Evolutionary conservation across 2,113 vertebrate species (phyloP), one percentile per base, ranked within the genome.

Genomic region (Thymallus thymallus): DNA sequence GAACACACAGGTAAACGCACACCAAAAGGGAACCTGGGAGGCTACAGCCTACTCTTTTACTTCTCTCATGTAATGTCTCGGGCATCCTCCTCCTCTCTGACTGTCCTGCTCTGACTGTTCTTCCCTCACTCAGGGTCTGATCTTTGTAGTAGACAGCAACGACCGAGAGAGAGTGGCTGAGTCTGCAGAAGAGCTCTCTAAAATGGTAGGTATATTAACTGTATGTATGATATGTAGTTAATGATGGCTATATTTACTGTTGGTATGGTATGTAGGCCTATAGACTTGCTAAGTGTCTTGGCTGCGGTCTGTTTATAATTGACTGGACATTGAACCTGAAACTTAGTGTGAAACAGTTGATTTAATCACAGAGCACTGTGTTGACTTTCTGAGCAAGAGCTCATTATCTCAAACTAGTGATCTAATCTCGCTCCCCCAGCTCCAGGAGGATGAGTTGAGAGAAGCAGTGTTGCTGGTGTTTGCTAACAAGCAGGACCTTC

Each of bases 81-180:
- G n/a, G 3, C 18, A 68, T 14, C n/a, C 1, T 16, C 48, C 16
- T 13, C n/a, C 2, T 14, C 46, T 48, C 14, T 48, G 48, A 51
- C 14, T 51, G 48, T 51, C 3, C 48, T 18, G 13, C 48, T n/a
- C 0, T 71, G 58, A 71, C n/a, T 13, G 10, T 12, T 22, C 16
- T 61, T 16, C 60, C 64, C 22, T 35, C 1, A 23, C 24, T 74
- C 73, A 98, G 96, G 96, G 96, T 70, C 94, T 98, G 75, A 97
- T 97, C 91, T 98, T 97, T 41, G 96, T 98, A 77, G 96, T 98
- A 81, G 96, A 98, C 91, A 97, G 96, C 82, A 97, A 97, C 1
- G 96, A 98, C 90, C 87, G 94, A 56, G 96, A 98, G 81, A 88
- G 96, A 76, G 94, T 96, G 74, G 86, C 93, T 12, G 96, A 98